These are phyloP conservation scores for Psophia crepitans DNA, from an alignment of 2,113 vertebrate genomes.

Conservation along the genomic window DNA sequence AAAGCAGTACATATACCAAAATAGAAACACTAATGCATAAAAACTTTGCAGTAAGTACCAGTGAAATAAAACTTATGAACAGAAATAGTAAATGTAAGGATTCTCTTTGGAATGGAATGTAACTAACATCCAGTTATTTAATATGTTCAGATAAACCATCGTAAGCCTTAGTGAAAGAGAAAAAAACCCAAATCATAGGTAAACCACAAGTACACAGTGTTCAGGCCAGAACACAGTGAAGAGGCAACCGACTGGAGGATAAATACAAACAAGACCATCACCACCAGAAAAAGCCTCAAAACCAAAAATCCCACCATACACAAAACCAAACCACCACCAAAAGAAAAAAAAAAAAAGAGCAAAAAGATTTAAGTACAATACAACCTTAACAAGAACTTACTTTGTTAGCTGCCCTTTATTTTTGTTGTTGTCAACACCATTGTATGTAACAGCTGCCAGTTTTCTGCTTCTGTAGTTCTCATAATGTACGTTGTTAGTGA, in stretches of 20 bases:
- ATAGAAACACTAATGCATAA: background rate
- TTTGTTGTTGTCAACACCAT: conserved; percentile 96
- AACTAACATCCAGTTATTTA: background rate
- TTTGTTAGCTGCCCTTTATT: conserved; percentile 94
- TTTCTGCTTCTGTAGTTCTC: conserved; percentile 99
- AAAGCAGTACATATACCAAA: background rate
- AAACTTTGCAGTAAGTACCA: background rate
- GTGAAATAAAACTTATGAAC: background rate
- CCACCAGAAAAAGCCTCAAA: background rate
- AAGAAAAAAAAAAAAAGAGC: background rate
- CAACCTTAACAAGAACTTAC: conserved; percentile 74
- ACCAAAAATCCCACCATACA: background rate
- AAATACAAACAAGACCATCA: background rate
- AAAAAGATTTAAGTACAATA: background rate
- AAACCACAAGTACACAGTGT: background rate
- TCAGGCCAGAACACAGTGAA: background rate
- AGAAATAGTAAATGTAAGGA: background rate
- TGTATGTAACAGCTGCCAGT: conserved; percentile 95
- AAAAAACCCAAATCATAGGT: background rate
- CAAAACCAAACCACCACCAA: background rate
- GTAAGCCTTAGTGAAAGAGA: background rate
- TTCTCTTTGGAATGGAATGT: background rate
- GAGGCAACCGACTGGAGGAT: background rate
- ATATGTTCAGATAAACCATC: background rate
- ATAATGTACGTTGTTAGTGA: conserved; percentile 99